Evolutionary conservation across 2,113 vertebrate species (phyloP).

Genomic region (Empidonax alnorum): DNA sequence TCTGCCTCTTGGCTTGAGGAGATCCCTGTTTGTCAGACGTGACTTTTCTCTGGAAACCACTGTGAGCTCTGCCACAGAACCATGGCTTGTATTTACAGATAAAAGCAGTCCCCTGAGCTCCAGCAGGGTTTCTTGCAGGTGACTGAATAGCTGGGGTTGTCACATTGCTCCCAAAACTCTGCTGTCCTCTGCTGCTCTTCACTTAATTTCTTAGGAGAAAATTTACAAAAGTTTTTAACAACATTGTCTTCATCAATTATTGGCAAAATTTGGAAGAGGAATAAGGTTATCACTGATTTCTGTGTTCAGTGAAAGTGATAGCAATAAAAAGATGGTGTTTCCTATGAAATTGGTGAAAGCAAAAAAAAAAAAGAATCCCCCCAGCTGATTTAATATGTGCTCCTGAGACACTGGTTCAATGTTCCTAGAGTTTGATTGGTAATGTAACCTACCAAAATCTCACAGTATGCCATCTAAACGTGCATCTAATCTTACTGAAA

Average conservation of each 20-base stretch:
- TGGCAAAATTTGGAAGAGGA: not conserved
- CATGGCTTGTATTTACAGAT: accelerated
- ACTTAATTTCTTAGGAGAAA: not conserved
- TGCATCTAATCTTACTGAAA: conserved; percentile 2
- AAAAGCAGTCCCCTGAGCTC: not conserved
- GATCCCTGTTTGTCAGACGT: not conserved
- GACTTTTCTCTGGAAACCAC: not conserved
- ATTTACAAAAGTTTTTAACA: not conserved
- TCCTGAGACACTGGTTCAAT: not conserved
- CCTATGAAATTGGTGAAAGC: not conserved
- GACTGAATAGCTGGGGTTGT: not conserved
- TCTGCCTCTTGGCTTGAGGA: not conserved
- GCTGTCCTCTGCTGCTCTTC: not conserved
- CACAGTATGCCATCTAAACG: not conserved
- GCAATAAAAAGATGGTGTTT: not conserved
- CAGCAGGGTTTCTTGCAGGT: not conserved
- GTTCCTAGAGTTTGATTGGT: not conserved
- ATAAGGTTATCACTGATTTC: not conserved
- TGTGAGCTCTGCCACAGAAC: not conserved
- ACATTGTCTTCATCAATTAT: not conserved
- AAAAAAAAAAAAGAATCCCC: not conserved
- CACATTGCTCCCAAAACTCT: not conserved
- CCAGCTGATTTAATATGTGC: not conserved
- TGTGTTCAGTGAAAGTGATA: not conserved
- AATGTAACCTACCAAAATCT: not conserved